Base-by-base conservation (phyloP, 2,797 vertebrate species). In the Carduelis carduelis region DNA sequence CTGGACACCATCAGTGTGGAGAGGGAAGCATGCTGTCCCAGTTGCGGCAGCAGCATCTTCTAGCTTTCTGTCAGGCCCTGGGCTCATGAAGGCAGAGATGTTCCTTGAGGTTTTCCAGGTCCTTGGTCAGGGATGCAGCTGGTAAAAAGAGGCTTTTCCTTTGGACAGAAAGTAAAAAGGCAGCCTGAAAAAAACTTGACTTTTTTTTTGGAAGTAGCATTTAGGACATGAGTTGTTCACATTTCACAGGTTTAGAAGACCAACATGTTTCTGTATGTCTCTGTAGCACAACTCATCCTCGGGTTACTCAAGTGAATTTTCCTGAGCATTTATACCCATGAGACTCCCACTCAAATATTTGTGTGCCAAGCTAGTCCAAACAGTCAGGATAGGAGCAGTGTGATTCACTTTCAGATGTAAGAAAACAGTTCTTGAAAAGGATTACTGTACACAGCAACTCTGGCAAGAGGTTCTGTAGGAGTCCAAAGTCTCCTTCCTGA, bases 321-420 rank as follows among this genome's bases (percentile, higher is more conserved):
- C 41, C 35, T 5, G 1, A 77, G 19, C 7, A 19, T 60, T 90
- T 89, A 32, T 60, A 66, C 18, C 11, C 0, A 0, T 2, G 17
- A 83, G 52, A 77, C 24, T 90, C 86, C 43, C 57, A 71, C 70
- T 89, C 34, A 83, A 66, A 70, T 60, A 23, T 46, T 79, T 37
- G 14, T 43, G 37, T 46, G 55, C 26, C 1, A 5, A 87, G 55
- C 37, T 68, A 47, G 22, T 61, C 65, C 46, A 34, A 68, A 75
- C n/a, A 83, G 53, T 49, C 43, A 76, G 50, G 49, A 34, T 22
- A 64, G 27, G 35, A 70, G 27, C 28, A 89, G 14, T 22, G 65
- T 81, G 80, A 91, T 68, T 92, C 41, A 75, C 49, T 78, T 91
- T 80, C 68, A 91, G 53, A 68, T 70, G 24, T 64, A 68, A 78